Evolutionary conservation across 2,888 invertebrate genomes (phyloP).

Genomic region (Noctua janthe): DNA sequence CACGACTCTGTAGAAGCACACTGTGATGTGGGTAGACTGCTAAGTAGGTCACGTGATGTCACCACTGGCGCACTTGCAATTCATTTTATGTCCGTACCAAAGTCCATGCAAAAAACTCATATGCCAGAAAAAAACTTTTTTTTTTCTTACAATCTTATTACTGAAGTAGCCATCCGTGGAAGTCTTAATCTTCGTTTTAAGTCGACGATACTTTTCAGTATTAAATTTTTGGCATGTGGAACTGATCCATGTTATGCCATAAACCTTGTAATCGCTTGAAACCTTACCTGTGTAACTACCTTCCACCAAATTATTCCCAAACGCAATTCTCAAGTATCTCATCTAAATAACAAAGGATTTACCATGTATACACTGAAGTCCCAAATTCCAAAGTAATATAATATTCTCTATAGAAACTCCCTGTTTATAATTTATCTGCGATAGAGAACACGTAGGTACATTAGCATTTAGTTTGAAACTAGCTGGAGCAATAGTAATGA

Average conservation of each 20-base stretch:
- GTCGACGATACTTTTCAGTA: background rate
- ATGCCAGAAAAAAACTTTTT: background rate
- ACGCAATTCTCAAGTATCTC: background rate
- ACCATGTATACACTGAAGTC: slow-evolving; percentile 19
- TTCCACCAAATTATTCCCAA: background rate
- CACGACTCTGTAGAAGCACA: no score
- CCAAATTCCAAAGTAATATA: slow-evolving; percentile 24
- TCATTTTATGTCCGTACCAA: no score
- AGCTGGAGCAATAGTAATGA: slow-evolving; percentile 64
- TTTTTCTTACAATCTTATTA: background rate
- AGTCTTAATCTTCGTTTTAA: background rate
- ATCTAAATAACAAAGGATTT: slow-evolving; percentile 39
- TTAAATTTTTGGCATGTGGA: background rate
- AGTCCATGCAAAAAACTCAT: background rate
- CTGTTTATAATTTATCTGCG: slow-evolving; percentile 47
- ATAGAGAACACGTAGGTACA: slow-evolving; percentile 47
- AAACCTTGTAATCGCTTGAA: background rate
- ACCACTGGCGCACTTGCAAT: no score
- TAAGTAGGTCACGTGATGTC: no score
- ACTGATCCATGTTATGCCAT: background rate
- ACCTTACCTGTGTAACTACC: background rate
- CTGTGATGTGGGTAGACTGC: no score
- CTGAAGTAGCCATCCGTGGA: background rate
- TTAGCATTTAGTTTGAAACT: slow-evolving; percentile 71
- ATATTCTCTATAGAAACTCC: slow-evolving; percentile 32